Percentiles rank a stretch among this genome's conserved stretches.
phyloP scores from a whole-genome alignment of 2,113 vertebrate genomes.

The Pelecanus crispus region DNA sequence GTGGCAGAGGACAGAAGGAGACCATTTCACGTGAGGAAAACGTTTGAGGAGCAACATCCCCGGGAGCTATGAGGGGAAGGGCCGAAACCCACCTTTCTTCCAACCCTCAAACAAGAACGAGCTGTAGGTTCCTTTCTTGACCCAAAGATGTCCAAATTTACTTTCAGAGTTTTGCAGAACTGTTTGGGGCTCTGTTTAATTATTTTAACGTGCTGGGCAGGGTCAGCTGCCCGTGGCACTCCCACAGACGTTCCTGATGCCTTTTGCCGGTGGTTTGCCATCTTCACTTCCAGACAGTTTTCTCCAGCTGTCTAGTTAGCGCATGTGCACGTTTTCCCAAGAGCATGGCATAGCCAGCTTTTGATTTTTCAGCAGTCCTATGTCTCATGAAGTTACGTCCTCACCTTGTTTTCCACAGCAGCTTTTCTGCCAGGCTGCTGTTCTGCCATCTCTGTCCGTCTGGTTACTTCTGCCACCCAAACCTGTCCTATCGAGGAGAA shows the following conservation, averaged over 20 bases:
- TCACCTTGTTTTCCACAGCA: not conserved
- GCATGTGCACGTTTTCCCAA: not conserved
- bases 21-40: not conserved
- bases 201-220: not conserved
- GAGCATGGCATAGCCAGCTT: not conserved
- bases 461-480: not conserved
- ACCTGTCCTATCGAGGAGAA: not conserved
- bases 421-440: not conserved
- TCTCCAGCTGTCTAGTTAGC: not conserved
- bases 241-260: not conserved
- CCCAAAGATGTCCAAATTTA: not conserved
- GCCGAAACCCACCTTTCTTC: too few species aligned
- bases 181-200: not conserved
- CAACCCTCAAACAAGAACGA: too few species aligned
- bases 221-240: not conserved
- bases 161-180: not conserved
- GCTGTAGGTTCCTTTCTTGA: not conserved
- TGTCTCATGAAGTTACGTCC: not conserved
- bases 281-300: not conserved
- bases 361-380: not conserved
- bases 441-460: rapidly evolving
- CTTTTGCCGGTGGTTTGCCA: not conserved
- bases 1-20: not conserved
- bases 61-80: not conserved
- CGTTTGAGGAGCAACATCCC: not conserved